Evolutionary conservation across 1,140 invertebrate genomes (phyloP), one percentile per base, ranked within the genome.

Genomic region (Drosophila funebris): DNA sequence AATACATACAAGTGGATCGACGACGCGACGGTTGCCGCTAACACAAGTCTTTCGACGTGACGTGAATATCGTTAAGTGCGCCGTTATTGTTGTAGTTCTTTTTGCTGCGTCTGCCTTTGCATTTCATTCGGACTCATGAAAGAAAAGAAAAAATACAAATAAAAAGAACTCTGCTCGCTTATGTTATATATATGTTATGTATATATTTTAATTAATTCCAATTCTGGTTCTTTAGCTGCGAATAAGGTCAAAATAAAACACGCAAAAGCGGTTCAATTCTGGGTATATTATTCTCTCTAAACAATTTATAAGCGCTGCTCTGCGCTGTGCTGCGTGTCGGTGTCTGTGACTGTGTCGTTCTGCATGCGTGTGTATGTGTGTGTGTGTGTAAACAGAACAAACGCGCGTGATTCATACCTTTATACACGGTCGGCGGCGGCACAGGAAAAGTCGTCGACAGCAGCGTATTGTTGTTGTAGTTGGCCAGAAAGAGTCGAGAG

Each of bases 161-260:
- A 39, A 14, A 39, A 41, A 33, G 2, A 43, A 56, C 24, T 22
- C 31, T 48, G 50, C 43, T 46, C 16, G 16, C 16, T 33, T 39
- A n/a, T 50, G 24, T 41, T 36, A 44, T 62, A 53, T 62, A 44
- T 69, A 52, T 69, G 50, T 50, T 36, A 24, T 73, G 39, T 16
- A 52, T 50, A 63, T 71, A 64, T 75, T 66, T 71, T 71, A 75
- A 70, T 74, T 70, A 70, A 75, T 75, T 75, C 39, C 31, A 46
- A 73, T 73, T 73, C 70, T 73, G 70, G 60, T 63, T 62, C 69
- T 56, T 64, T 37, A 64, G 71, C 71, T 54, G 75, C 83, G 62
- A 88, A 88, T 87, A 87, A 64, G 83, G 84, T 88, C 83, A 87
- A 88, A 82, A 87, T 82, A 88, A 83, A 81, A 73, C 53, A 78